Base-by-base conservation (phyloP, 2,888 invertebrate genomes). In the Tetranychus truncatus region DNA sequence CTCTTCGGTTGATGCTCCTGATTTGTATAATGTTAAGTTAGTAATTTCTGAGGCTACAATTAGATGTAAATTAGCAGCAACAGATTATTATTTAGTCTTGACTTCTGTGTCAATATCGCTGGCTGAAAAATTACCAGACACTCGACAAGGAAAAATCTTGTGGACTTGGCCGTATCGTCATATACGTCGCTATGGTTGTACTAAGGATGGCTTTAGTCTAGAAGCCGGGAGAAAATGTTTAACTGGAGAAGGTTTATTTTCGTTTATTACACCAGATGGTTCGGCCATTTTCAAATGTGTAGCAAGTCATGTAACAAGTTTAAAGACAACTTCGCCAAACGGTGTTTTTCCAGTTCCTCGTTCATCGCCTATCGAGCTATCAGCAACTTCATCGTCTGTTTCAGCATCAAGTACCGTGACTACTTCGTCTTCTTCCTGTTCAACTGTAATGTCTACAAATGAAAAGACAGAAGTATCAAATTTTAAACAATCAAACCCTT, bases 171-270 rank as follows among this genome's bases (percentile, higher is more conserved):
- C 80, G 15, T 80, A 79, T 75, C 77, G 78, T 18, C 79, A 80
- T 74, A 80, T 81, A 55, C 78, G 81, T 8, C 78, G 81, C 44
- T 81, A 81, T 78, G 81, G 81, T 24, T 79, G 77, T 65, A 79
- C 77, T n/a, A 77, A 77, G n/a, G 78, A 78, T 8, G 77, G 76
- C 34, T 80, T 81, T 75, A 80, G 80, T 7, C 80, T 82, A 77
- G 81, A 81, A 77, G 80, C 81, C 55, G 82, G 82, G 1, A 77
- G 81, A 66, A 81, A 81, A 71, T 81, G 81, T 77, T 75, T 78
- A 7, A 80, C 81, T 74, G 82, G 82, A 24, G 80, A 80, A 76
- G 80, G 80, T 11, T 75, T 79, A 15, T 80, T 80, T 75, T 77
- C 76, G 11, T 77, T 79, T 76, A 71, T 75, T 18, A 78, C 78